phyloP scores from a whole-genome alignment of 2,888 invertebrate species.

The Hypolimnas misippus region DNA sequence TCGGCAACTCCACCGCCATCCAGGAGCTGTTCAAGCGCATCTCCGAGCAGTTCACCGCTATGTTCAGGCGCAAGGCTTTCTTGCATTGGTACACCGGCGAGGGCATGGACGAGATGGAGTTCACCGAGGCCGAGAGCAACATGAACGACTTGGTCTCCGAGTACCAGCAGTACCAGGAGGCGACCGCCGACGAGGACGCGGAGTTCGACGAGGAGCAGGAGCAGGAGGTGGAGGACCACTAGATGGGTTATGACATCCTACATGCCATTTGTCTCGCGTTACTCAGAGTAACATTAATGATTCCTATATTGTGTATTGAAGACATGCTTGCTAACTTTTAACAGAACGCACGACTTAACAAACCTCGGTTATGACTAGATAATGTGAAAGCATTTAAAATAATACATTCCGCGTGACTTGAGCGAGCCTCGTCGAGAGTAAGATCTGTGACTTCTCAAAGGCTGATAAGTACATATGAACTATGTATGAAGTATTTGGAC shows the following conservation, averaged over 20 bases:
- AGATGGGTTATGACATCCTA: constrained; percentile 59
- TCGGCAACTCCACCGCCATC: constrained; percentile 96
- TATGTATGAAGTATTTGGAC: constrained; percentile 41
- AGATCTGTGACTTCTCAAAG: constrained; percentile 74
- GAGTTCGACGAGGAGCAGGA: constrained; percentile 92
- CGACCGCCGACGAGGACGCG: constrained; percentile 91
- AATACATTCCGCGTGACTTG: constrained; percentile 71
- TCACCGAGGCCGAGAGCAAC: constrained; percentile 97
- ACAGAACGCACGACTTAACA: constrained; percentile 78
- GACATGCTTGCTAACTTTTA: constrained; percentile 81
- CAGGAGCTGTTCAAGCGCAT: constrained; percentile 96
- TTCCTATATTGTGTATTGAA: constrained; percentile 71
- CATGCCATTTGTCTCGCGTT: constrained; percentile 76
- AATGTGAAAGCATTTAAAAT: constrained; percentile 64
- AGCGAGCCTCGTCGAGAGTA: constrained; percentile 61
- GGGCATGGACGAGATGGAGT: constrained; percentile 96
- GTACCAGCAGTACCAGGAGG: constrained; percentile 97
- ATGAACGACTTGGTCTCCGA: constrained; percentile 96
- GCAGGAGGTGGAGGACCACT: constrained; percentile 86
- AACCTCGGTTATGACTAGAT: constrained; percentile 61
- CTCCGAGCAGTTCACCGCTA: constrained; percentile 96
- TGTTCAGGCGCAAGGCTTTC: constrained; percentile 98
- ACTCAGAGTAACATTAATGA: constrained; percentile 77
- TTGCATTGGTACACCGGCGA: constrained; percentile 97
- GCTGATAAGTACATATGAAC: constrained; percentile 61